Conservation (phyloP, 92 coral and sea anemone genomes). For the Phenganax stokvisi region DNA sequence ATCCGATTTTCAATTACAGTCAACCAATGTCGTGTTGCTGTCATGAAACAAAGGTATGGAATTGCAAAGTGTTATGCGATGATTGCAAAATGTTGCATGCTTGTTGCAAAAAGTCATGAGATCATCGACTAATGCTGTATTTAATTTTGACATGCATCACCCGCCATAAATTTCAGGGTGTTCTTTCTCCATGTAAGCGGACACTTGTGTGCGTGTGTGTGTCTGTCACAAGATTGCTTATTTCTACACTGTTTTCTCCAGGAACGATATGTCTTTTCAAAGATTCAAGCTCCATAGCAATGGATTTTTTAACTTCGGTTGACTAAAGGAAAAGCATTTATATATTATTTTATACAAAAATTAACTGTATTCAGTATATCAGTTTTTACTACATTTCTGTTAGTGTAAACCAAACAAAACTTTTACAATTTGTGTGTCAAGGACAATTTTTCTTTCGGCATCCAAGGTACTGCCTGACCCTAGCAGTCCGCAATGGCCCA, state of each 20-base stretch:
- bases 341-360: neutral
- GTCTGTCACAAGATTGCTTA: constrained; percentile 38
- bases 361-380: neutral
- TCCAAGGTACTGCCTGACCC: constrained; percentile 33
- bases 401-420: neutral
- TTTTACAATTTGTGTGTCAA: constrained; percentile 42
- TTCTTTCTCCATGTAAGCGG: too few species aligned
- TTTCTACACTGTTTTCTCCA: constrained; percentile 31
- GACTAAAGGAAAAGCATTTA: constrained; percentile 3
- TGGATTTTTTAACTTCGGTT: constrained; percentile 41
- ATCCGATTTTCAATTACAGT: too few species aligned
- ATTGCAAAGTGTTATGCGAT: too few species aligned
- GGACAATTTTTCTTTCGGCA: constrained; percentile 36
- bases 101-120: too few species aligned
- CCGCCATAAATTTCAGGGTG: too few species aligned
- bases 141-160: too few species aligned
- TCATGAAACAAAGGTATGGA: too few species aligned
- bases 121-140: too few species aligned
- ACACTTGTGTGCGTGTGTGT: neutral
- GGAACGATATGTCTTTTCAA: constrained; percentile 41
- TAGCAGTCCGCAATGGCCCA: constrained; percentile 42
- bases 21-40: too few species aligned
- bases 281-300: constrained; percentile 45
- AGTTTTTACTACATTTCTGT: too few species aligned
- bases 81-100: too few species aligned